Evolutionary conservation across 2,888 invertebrate genomes (phyloP), one percentile per base, ranked within the genome.

Genomic region (Cheilosia vernalis): DNA sequence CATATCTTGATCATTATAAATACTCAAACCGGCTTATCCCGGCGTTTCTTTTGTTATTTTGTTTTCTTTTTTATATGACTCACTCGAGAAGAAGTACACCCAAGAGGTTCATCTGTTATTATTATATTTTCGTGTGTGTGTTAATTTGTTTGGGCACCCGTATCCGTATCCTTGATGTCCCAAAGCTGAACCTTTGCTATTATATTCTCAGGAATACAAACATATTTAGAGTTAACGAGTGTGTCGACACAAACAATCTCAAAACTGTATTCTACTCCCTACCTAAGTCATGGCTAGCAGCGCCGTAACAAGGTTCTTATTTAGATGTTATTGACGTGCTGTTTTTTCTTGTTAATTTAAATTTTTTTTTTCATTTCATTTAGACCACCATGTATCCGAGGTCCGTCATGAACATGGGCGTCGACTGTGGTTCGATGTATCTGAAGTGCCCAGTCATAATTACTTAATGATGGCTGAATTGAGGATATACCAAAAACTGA

Each of bases 341-440:
- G 1, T 61, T 53, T 24, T 33, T 47, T 37, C 19, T 40, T 42
- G 33, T 51, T 21, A 24, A 24, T 24, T 44, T 47, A 21, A 21
- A 1, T 40, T 49, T 17, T 17, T 47, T 21, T 47, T 21, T 27
- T 13, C 4, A 19, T 24, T 13, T 51, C 56, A 53, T 92, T 4
- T 91, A 96, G 96, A 95, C 92, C 95, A 96, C 91, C 96, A 96
- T 90, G 94, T 96, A 64, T 94, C 95, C 37, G 95, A 95, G 63
- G 94, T 97, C 61, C 94, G 97, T 15, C 97, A 98, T 90, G 97
- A 97, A 87, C 95, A 96, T 89, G 98, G 98, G 6, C 95, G 96
- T 89, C 94, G 97, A 80, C 95, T 98, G 69, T 98, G 97, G 97
- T 99, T 99, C 92, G 98, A 98, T 92, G 96, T 97, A 73, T 94